A percentile compares a stretch with the other conserved stretches of the same genome.
Conservation (phyloP, 2,888 invertebrate genomes). For the Drepana falcataria region DNA sequence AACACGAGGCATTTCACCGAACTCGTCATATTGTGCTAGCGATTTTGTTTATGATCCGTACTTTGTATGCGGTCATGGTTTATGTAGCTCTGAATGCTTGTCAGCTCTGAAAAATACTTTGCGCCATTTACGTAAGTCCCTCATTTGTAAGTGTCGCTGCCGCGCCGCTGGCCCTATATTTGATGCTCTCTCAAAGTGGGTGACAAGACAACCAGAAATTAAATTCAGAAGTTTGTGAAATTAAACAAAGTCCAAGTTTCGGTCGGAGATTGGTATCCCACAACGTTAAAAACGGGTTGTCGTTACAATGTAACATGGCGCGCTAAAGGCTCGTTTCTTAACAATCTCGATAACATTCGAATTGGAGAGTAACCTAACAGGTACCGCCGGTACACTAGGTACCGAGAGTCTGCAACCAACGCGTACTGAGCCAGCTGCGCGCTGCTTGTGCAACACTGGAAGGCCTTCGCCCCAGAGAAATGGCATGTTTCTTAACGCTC, state of each 20-base stretch:
- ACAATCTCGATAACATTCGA: slow-evolving; percentile 19
- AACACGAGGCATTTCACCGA: slow-evolving; percentile 59
- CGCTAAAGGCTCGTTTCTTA: slow-evolving; percentile 3
- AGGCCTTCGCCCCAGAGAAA: slow-evolving; percentile 70
- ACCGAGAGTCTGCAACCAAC: slow-evolving; percentile 33
- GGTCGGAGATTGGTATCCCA: neutral
- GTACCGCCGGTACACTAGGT: slow-evolving; percentile 24
- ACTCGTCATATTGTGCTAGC: slow-evolving; percentile 48
- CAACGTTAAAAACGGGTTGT: neutral
- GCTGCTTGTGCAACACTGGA: slow-evolving; percentile 60
- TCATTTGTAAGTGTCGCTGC: slow-evolving; percentile 17
- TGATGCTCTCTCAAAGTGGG: slow-evolving; percentile 9
- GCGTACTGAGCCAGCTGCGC: slow-evolving; percentile 4
- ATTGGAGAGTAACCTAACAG: slow-evolving; percentile 25
- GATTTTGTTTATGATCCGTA: slow-evolving; percentile 46
- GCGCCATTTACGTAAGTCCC: slow-evolving; percentile 12
- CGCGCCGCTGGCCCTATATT: slow-evolving; percentile 10
- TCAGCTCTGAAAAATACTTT: slow-evolving; percentile 13
- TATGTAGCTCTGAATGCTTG: slow-evolving; percentile 21
- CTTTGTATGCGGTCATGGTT: slow-evolving; percentile 39
- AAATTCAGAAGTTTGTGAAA: neutral
- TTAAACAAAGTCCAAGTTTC: neutral
- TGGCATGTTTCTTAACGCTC: slow-evolving; percentile 63
- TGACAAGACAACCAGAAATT: neutral
- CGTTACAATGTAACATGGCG: neutral